Conservation (phyloP, 2,797 vertebrate species). For the Tapera naevia region DNA sequence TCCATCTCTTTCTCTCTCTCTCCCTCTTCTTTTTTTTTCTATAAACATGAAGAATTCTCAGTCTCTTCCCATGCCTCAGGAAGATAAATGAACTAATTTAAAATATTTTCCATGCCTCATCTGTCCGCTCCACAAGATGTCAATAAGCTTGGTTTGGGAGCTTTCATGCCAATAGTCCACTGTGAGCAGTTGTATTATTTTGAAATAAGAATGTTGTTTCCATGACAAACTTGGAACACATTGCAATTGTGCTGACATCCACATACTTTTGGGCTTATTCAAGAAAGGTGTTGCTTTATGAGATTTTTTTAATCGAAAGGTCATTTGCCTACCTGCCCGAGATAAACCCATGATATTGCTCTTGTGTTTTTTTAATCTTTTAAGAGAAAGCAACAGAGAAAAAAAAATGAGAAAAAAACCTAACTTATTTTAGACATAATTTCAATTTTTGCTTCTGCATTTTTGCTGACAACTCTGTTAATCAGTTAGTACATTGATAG, state of each 20-base stretch:
- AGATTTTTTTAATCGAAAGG: not conserved
- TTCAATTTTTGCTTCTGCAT: not conserved
- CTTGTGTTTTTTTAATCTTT: not conserved
- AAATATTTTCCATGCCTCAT: conserved; percentile 77
- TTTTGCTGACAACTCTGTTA: not conserved
- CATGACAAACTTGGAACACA: conserved; percentile 31
- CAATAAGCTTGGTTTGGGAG: conserved; percentile 60
- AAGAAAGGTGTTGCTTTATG: not conserved
- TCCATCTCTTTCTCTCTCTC: not conserved
- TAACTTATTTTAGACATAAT: not conserved
- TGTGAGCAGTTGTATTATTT: conserved; percentile 46
- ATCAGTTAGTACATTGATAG: not conserved
- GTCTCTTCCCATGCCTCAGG: conserved; percentile 59
- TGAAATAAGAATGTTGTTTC: conserved; percentile 62
- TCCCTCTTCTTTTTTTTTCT: not conserved
- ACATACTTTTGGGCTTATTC: conserved; percentile 33
- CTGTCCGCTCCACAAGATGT: conserved; percentile 74
- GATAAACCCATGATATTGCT: not conserved
- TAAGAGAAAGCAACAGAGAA: not conserved
- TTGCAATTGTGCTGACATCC: conserved; percentile 28
- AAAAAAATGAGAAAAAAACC: not conserved
- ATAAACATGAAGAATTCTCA: conserved; percentile 55
- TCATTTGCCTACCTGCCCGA: not conserved
- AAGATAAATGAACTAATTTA: conserved; percentile 80
- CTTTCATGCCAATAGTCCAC: conserved; percentile 54